Conservation (phyloP, 2,113 vertebrate genomes). For the Pteropus alecto region DNA sequence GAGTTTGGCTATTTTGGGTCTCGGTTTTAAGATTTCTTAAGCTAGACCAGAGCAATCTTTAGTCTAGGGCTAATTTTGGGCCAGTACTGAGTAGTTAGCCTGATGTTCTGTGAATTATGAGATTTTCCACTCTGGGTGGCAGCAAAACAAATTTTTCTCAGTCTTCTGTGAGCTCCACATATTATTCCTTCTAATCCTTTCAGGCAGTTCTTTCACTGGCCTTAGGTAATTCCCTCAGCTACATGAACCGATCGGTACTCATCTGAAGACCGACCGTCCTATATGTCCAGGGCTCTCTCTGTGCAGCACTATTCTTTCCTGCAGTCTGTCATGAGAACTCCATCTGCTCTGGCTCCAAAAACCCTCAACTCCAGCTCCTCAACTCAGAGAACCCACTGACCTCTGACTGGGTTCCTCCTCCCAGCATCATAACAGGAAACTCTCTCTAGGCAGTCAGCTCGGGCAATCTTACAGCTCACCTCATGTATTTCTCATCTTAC, state of each 20-base stretch:
- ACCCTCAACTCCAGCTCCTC: not conserved
- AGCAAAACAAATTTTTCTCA: not conserved
- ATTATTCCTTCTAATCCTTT: not conserved
- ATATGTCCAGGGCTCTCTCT: not conserved
- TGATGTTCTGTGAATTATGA: not conserved
- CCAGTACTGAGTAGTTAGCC: not conserved
- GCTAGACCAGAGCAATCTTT: not conserved
- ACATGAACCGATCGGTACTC: not conserved
- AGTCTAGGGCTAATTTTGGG: not conserved
- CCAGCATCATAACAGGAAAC: not conserved
- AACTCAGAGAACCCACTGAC: not conserved
- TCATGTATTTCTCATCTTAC: not conserved
- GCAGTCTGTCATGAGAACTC: not conserved
- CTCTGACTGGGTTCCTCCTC: not conserved
- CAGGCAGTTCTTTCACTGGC: not conserved
- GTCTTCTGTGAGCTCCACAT: not conserved
- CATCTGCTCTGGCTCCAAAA: not conserved
- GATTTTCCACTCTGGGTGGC: not conserved
- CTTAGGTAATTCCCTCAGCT: not conserved
- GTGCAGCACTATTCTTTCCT: not conserved
- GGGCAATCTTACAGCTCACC: accelerated
- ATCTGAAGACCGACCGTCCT: not conserved
- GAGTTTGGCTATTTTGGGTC: not conserved
- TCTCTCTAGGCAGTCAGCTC: not conserved
- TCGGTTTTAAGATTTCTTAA: not conserved